Evolutionary conservation across 2,113 vertebrate genomes (phyloP), one percentile per base, ranked within the genome.

Genomic region (Nyctereutes procyonoides): DNA sequence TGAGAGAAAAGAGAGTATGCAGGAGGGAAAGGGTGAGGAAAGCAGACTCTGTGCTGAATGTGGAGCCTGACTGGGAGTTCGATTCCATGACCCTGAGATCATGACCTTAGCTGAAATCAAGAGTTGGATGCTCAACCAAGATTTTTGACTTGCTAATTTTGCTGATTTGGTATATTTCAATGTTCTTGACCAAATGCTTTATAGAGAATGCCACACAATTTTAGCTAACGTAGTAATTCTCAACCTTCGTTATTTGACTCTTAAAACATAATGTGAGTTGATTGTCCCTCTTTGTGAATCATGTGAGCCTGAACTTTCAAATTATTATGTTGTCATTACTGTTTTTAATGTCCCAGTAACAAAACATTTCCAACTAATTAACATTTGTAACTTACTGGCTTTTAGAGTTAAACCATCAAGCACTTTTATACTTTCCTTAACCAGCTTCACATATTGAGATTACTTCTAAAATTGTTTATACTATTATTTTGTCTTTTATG

Each of bases 401-500:
- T 90, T 86, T 62, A 73, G 20, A 65, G 26, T 84, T 65, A 93
- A 84, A 65, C 10, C 30, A 90, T 10, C 51, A 43, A 11, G 30
- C 8, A 62, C 85, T 93, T 89, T 89, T 73, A 74, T 73, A 90
- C 48, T 60, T 67, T 85, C 51, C 8, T 93, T 89, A 93, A 67
- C 30, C 24, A 73, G 6, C 11, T 11, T 80, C 30, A 84, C 11
- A 53, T 56, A 85, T 17, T 89, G 67, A 92, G 3, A 77, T 76
- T 62, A 62, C 16, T 53, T 82, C 24, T 88, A 81, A 83, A 79
- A 19, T 43, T 17, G 60, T 43, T 88, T 83, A 30, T 88, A 16
- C 8, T 48, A 0, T 38, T 76, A 14, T 82, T 53, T 92, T 51
- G 51, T 74, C 3, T 65, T 69, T 48, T 63, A 92, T 53, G 10